Evolutionary conservation across 2,797 vertebrate genomes (phyloP).

Genomic region (Alca torda): DNA sequence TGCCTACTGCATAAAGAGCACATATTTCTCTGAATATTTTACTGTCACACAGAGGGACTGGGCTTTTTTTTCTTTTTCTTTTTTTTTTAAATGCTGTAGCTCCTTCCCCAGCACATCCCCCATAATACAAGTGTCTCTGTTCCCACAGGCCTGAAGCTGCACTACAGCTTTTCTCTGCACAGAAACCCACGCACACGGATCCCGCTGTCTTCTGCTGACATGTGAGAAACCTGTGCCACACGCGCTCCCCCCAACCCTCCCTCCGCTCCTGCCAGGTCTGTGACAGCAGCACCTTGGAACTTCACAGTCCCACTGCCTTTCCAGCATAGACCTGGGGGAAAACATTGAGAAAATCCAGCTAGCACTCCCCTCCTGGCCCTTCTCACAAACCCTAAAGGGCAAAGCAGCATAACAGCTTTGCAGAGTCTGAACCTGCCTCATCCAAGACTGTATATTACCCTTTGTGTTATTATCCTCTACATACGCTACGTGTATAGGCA

Average conservation of each 20-base stretch:
- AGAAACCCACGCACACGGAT: neutral
- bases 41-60: slow-evolving; percentile 22
- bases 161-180: neutral
- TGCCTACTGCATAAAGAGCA: slow-evolving; percentile 32
- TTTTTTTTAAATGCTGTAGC: neutral
- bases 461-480: neutral
- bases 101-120: slow-evolving; percentile 10
- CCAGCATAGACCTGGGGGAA: fast-evolving
- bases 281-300: neutral
- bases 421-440: neutral
- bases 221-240: neutral
- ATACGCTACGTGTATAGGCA: neutral
- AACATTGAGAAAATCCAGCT: neutral
- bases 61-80: neutral
- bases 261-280: neutral
- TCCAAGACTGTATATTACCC: neutral
- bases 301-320: neutral
- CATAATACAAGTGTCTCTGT: neutral
- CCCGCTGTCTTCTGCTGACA: neutral
- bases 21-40: slow-evolving; percentile 63
- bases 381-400: neutral
- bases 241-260: neutral
- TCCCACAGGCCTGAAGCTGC: neutral
- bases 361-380: neutral
- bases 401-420: neutral